A percentile compares a stretch with the other conserved stretches of the same genome.
phyloP scores from a whole-genome alignment of 2,797 vertebrate genomes.

The Orestias chungarensis region DNA sequence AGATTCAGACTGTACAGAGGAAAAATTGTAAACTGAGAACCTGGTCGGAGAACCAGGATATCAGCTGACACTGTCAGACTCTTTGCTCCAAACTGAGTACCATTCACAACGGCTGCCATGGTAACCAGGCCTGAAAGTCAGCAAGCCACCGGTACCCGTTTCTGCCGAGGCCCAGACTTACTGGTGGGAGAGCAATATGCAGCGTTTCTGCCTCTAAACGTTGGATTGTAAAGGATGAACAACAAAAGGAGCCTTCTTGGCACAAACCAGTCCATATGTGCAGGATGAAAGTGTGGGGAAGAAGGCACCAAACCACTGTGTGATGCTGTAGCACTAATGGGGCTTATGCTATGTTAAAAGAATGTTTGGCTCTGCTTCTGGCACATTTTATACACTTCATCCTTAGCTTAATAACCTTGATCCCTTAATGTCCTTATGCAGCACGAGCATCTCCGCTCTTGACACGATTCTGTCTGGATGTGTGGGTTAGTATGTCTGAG shows the following conservation, averaged over 20 bases:
- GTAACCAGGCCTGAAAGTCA: conserved; percentile 83
- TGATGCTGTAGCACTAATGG: conserved; percentile 41
- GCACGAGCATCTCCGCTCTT: conserved; percentile 62
- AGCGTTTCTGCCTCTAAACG: conserved; percentile 57
- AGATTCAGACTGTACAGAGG: conserved; percentile 51
- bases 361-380: conserved; percentile 65
- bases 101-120: conserved; percentile 85
- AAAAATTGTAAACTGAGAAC: conserved; percentile 77
- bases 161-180: conserved; percentile 79
- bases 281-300: conserved; percentile 49
- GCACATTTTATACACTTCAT: conserved; percentile 73
- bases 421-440: conserved; percentile 76
- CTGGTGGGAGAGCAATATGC: conserved; percentile 78
- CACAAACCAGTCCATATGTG: conserved; percentile 64
- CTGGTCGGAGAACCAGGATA: conserved; percentile 72
- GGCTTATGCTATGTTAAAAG: conserved; percentile 60
- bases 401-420: conserved; percentile 72
- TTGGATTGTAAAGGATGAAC: conserved; percentile 58
- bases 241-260: conserved; percentile 36
- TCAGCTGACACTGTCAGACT: conserved; percentile 80
- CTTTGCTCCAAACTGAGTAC: conserved; percentile 79
- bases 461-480: conserved; percentile 66
- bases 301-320: conserved; percentile 42
- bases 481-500: conserved; percentile 71
- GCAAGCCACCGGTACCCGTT: conserved; percentile 83